Evolutionary conservation across 2,113 vertebrate genomes (phyloP), one percentile per base, ranked within the genome.

Genomic region (Grus americana): DNA sequence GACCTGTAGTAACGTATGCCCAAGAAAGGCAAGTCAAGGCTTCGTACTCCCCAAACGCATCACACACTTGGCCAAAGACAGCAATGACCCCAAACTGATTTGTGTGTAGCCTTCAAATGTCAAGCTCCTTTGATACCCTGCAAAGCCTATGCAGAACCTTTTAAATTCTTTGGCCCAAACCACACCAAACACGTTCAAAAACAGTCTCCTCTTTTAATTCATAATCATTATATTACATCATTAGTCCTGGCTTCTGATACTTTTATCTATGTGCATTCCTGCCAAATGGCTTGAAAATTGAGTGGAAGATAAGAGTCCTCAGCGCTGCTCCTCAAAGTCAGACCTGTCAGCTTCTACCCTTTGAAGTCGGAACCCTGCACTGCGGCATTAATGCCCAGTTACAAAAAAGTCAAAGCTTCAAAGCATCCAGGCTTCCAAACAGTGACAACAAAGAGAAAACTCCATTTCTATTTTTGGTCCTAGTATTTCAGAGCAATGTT

Each of bases 321-420:
- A 79, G 87, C 12, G 1, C 66, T 40, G 81, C 78, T 59, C 70
- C 92, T 96, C 85, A 40, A 32, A 94, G 70, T 78, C 92, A 92
- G 92, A 67, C 73, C 74, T 88, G 81, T 79, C 95, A 86, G 79
- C 81, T 50, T 6, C 71, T 26, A 6, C 58, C 36, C 95, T 98
- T 98, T 98, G 97, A 98, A 97, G 95, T 80, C 5, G 15, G 71
- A 95, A 44, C 87, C 86, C 90, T 79, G 79, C 84, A 36, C 88
- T 88, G 14, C 11, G 32, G 84, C 88, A 96, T 97, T 96, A 94
- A 95, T 73, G 94, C 75, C 55, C 58, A 29, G 68, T 58, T 90
- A 93, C 83, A 90, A 63, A 81, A 76, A 47, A 82, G 70, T 88
- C 54, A 65, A 71, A 68, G 54, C 92, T 96, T 97, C 97, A 97